These are phyloP conservation scores for Pseudorhombus dupliciocellatus DNA, from an alignment of 2,113 vertebrate genomes.

Conservation along the genomic window DNA sequence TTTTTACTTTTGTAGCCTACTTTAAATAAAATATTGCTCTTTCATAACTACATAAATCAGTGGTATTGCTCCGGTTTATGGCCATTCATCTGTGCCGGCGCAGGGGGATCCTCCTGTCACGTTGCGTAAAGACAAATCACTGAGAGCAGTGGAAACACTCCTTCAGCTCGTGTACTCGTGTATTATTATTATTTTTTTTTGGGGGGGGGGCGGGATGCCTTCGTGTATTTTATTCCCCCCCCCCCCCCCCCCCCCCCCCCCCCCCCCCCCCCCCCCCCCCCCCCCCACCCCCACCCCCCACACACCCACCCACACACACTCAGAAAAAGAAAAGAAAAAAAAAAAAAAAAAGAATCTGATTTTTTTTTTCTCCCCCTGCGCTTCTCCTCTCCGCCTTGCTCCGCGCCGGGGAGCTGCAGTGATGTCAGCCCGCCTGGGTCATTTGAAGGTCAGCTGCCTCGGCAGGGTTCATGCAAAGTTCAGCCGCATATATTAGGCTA, in stretches of 20 bases:
- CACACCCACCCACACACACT: no score
- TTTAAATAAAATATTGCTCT: background rate
- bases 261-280: no score
- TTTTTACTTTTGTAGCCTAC: background rate
- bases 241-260: no score
- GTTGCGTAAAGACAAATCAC: constrained; percentile 14
- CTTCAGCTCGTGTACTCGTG: background rate
- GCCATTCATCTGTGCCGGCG: background rate
- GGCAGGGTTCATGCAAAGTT: constrained; percentile 99
- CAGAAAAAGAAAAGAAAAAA: background rate
- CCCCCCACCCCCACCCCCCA: no score
- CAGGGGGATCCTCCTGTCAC: background rate
- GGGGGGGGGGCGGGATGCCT: no score
- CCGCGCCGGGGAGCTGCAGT: constrained; percentile 81
- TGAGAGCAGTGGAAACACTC: background rate
- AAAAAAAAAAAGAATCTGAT: background rate
- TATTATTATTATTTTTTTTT: background rate
- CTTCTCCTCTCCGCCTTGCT: constrained; percentile 56
- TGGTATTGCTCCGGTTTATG: background rate
- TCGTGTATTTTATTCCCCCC: background rate
- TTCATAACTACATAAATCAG: constrained; percentile 2
- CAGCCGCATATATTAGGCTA: constrained; percentile 99
- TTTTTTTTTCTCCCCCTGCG: constrained; percentile 38
- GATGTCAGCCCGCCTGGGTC: constrained; percentile 97
- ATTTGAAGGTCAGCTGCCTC: constrained; percentile 99